Base-by-base conservation (phyloP, 1,140 invertebrate genomes). In the Conus ventricosus region DNA sequence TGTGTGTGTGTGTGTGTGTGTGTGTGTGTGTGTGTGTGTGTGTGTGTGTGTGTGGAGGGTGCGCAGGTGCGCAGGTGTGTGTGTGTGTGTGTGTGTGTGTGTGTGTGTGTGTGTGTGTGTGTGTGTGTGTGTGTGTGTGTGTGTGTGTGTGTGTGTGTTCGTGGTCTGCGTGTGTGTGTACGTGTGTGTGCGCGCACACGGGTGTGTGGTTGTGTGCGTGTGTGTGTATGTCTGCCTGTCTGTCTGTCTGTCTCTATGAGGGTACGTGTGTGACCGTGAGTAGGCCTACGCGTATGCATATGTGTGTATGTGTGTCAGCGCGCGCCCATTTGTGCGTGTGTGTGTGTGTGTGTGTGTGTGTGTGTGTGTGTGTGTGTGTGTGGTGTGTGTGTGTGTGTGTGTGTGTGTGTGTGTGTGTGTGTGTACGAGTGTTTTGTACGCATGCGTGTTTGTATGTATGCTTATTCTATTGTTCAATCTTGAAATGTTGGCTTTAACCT, bases 161-260 rank as follows among this genome's bases (percentile, higher is more conserved):
- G 81, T 57, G 81, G 81, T 83, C n/a, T n/a, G 81, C 53, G 81
- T 83, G 81, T 51, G 81, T 83, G 81, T 54, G 81, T 83, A 10
- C 54, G 81, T 54, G 81, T 51, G 81, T 39, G 39, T 39, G n/a
- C n/a, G n/a, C n/a, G n/a, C n/a, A n/a, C n/a, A n/a, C n/a, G n/a
- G n/a, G 39, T 39, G 39, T 39, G 39, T 39, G 39, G n/a, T n/a
- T 39, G 39, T 39, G 39, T 39, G 39, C 3, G 39, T 39, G 39
- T 39, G 39, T 39, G 39, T 39, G 39, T 39, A 3, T 39, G 39
- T 39, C 0, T 39, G 39, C 3, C 0, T 39, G 39, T 39, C 0
- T 39, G 39, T 3, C 39, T 39, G 39, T 39, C 39, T 57, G 81
- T 51, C 25, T 83, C 20, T 51, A 39, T 83, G 81, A 39, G 5